Conservation (phyloP, 2,113 vertebrate species). For the Tympanuchus pallidicinctus region DNA sequence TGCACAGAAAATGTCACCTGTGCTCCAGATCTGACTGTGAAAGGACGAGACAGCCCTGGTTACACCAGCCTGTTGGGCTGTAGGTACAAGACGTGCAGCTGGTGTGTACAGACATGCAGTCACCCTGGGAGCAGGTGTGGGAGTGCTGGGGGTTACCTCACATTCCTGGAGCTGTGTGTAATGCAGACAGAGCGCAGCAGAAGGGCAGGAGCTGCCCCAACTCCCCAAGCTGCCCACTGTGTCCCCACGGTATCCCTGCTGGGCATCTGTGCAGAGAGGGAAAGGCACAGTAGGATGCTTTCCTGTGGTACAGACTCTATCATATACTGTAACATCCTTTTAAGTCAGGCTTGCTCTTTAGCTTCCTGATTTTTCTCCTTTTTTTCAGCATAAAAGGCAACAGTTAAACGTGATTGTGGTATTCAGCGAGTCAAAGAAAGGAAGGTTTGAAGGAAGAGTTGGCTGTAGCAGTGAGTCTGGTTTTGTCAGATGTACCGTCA, state of each 20-base stretch:
- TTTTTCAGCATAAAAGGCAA: background rate
- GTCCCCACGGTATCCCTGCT: background rate
- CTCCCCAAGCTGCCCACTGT: fast-evolving
- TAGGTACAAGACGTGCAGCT: fast-evolving
- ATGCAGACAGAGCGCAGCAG: background rate
- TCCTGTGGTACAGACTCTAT: background rate
- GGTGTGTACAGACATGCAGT: fast-evolving
- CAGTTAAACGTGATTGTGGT: background rate
- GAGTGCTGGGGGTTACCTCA: too few species aligned
- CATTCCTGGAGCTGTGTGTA: too few species aligned
- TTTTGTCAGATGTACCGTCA: background rate
- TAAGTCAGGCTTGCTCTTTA: background rate
- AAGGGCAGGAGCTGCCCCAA: background rate
- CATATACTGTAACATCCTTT: background rate
- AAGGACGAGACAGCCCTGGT: background rate
- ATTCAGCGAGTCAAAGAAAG: background rate
- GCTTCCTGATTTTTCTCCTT: background rate
- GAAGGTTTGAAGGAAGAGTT: background rate
- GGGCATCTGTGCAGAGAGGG: fast-evolving
- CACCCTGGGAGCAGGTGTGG: background rate
- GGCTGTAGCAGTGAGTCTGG: background rate
- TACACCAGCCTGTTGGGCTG: background rate
- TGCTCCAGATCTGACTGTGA: background rate
- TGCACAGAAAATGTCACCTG: background rate
- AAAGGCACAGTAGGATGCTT: background rate